Conservation (phyloP, 2,113 vertebrate genomes). For the Ictalurus furcatus region DNA sequence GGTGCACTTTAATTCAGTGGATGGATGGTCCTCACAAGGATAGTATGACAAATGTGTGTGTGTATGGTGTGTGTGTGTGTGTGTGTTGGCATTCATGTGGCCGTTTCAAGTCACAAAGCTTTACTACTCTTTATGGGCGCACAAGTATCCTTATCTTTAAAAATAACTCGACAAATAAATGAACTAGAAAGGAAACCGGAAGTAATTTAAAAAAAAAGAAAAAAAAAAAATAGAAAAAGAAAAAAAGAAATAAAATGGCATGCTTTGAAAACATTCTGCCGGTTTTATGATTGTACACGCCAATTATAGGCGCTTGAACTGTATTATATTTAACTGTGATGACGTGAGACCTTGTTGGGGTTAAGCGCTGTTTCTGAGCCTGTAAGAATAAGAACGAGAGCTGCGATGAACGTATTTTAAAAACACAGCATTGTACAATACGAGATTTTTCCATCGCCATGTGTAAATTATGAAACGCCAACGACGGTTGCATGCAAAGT, state of each 20-base stretch:
- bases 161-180: slow-evolving; percentile 29
- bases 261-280: background rate
- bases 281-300: slow-evolving; percentile 10
- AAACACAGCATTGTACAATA: slow-evolving; percentile 9
- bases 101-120: slow-evolving; percentile 51
- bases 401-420: slow-evolving; percentile 20
- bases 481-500: slow-evolving; percentile 58
- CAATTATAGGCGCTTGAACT: slow-evolving; percentile 66
- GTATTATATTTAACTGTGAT: slow-evolving; percentile 60
- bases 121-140: slow-evolving; percentile 38
- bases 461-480: slow-evolving; percentile 38
- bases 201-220: background rate
- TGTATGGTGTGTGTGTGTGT: background rate
- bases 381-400: slow-evolving; percentile 22
- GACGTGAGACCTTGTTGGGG: slow-evolving; percentile 49
- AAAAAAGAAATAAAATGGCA: slow-evolving; percentile 46
- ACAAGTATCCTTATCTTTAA: slow-evolving; percentile 23
- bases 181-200: slow-evolving; percentile 61
- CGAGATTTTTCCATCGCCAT: background rate
- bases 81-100: slow-evolving; percentile 54
- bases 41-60: background rate
- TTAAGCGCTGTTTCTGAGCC: slow-evolving; percentile 64
- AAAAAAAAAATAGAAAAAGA: background rate
- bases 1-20: too few relatives aligned
- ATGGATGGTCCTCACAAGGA: background rate